Evolutionary conservation across 2,888 invertebrate genomes (phyloP).

Genomic region (Azorinus chamasolen): DNA sequence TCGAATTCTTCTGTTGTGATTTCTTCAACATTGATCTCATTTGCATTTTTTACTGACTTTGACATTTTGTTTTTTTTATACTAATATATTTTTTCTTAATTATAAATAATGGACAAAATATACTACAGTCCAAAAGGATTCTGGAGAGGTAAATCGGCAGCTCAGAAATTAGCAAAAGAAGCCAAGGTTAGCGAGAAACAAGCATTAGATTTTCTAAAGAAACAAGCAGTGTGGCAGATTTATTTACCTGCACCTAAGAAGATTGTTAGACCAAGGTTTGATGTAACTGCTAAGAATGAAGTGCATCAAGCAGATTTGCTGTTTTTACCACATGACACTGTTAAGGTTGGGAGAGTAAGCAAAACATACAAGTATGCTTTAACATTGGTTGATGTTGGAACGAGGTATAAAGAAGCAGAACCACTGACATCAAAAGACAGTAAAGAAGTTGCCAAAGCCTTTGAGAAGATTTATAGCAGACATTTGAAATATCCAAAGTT

Average conservation of each 20-base stretch:
- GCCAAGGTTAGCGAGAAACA: conserved; percentile 39
- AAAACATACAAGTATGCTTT: conserved; percentile 63
- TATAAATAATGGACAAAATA: conserved; percentile 31
- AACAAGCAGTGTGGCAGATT: conserved; percentile 50
- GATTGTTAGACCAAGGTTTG: conserved; percentile 53
- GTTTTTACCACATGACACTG: too few relatives aligned
- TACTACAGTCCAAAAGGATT: conserved; percentile 47
- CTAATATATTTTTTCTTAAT: conserved; percentile 11
- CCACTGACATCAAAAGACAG: conserved; percentile 54
- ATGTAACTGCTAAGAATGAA: conserved; percentile 42
- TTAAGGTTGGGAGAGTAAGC: conserved; percentile 38
- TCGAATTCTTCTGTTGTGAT: conserved; percentile 31
- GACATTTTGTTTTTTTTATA: too few relatives aligned
- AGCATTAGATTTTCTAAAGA: conserved; percentile 30
- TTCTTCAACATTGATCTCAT: conserved; percentile 9
- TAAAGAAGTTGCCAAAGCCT: conserved; percentile 57
- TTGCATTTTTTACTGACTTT: too few relatives aligned
- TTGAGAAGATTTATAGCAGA: too few relatives aligned
- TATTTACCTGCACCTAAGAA: conserved; percentile 50
- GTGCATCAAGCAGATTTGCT: too few relatives aligned
- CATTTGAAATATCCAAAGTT: conserved; percentile 51
- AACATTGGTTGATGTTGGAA: conserved; percentile 57
- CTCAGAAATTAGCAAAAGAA: conserved; percentile 38
- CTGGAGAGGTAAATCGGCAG: conserved; percentile 40
- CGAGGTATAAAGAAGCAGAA: conserved; percentile 60